Evolutionary conservation across 1,140 invertebrate genomes (phyloP), one percentile per base, ranked within the genome.

Genomic region (Pseudomyrmex cubaensis): DNA sequence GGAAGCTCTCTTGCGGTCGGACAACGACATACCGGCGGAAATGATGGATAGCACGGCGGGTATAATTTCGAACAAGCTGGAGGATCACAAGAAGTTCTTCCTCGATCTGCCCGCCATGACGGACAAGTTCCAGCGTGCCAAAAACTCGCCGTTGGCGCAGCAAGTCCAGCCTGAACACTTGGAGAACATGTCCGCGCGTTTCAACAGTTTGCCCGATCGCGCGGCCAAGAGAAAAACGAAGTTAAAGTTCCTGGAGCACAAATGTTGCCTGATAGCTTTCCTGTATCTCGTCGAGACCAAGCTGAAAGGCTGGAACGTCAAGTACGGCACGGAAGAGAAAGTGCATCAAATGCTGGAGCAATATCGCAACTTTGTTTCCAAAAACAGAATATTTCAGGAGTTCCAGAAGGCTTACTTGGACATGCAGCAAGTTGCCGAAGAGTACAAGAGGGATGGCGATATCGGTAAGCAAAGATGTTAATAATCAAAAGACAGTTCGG

Each of bases 361-460:
- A 90, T 99, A 99, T 91, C 96, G 97, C 86, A 98, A 97, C 95
- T 98, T 98, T 94, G 98, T 99, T 13, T 97, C 97, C 2, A 96
- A 96, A 87, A 98, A 98, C 93, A 97, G 98, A 93, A 97, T 99
- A 89, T 98, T 99, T 94, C 97, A 98, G 93, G 98, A 98, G 94
- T 99, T 99, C 94, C 98, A 98, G 90, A 98, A 98, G 95, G 98
- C 98, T 20, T 98, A 97, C 90, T 94, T 97, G 83, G 98, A 99
- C 90, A 98, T 98, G 96, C 97, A 98, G 93, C 97, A 98, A 91
- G 97, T 98, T 61, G 97, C 97, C 50, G 98, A 98, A 61, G 97
- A 98, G 90, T 99, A 98, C 91, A 98, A 98, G 94, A 96, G 96
- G 87, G 97, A 98, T 61, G 97, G 97, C 85, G 96, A 97, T 93